Base-by-base conservation (phyloP, 2,797 vertebrate genomes). In the Calcarius lapponicus region DNA sequence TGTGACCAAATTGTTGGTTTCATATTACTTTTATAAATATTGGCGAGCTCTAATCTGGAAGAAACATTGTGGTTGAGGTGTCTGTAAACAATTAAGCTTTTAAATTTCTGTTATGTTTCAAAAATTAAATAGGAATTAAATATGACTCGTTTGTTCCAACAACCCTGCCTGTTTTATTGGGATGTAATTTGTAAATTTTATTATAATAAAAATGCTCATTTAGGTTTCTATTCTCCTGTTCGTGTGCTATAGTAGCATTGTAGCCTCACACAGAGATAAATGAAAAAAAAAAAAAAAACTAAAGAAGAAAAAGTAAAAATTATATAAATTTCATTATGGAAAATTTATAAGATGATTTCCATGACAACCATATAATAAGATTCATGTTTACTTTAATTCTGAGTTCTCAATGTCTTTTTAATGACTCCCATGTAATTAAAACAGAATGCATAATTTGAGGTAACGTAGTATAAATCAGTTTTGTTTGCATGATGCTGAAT, bases 401-500 rank as follows among this genome's bases (percentile, higher is more conserved):
- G 97, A 96, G 95, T 98, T 98, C 96, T 96, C 95, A 95, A 43
- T 98, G 96, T 98, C 97, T 97, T 97, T 97, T 98, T 98, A 98
- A 98, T 98, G 97, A 98, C 90, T 97, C 71, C 78, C 83, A 29
- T 93, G 89, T 96, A 98, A 94, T 98, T 97, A 98, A 97, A 97
- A 70, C 85, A 65, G 92, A 96, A 94, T 93, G 92, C 86, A 56
- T 97, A 88, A 97, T 97, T 97, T 97, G 86, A 94, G 88, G 94
- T 92, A 91, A 53, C 47, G 17, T 90, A 88, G 93, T 94, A 76
- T 90, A 89, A 84, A 96, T 94, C 76, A 80, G 85, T 95, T 95
- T 79, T 88, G 93, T 93, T 96, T 97, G 90, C 43, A 4, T 60
- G 72, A 82, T 90, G 88, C 43, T 86, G 61, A 86, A 94, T 62